Evolutionary conservation across 1,140 invertebrate genomes (phyloP).

Genomic region (Hermatobates lingyangjiaoensis): DNA sequence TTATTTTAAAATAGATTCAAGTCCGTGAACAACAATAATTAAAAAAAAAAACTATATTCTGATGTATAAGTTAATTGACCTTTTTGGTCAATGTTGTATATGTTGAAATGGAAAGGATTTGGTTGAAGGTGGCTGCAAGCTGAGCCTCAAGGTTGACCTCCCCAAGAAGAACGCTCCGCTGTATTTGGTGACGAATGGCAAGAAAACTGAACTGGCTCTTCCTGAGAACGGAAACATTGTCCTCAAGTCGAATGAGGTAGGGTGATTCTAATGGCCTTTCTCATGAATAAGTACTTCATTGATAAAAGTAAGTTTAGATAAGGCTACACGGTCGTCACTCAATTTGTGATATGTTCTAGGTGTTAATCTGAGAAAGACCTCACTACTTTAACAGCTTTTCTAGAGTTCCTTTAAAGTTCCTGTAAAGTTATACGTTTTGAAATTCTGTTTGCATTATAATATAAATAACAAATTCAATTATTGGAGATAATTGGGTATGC

Average conservation of each 20-base stretch:
- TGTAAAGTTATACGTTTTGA: background rate
- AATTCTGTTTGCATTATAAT: too few species aligned
- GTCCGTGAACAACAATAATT: too few species aligned
- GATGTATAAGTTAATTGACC: too few species aligned
- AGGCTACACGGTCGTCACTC: background rate
- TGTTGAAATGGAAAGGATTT: too few species aligned
- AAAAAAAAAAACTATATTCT: too few species aligned
- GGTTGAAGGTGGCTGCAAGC: background rate
- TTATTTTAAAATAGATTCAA: too few species aligned
- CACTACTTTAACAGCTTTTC: background rate
- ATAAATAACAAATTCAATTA: too few species aligned
- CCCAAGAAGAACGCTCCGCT: slow-evolving; percentile 4
- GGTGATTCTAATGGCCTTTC: background rate
- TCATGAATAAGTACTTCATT: background rate
- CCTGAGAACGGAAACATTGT: background rate
- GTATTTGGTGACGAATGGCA: background rate
- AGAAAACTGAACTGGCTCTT: background rate
- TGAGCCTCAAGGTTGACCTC: background rate
- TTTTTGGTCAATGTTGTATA: too few species aligned
- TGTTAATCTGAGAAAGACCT: too few species aligned
- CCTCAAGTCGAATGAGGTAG: background rate
- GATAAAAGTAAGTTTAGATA: background rate
- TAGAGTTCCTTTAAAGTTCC: background rate
- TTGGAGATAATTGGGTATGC: too few species aligned
- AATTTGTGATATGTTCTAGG: too few species aligned